Percentiles rank a stretch among this genome's conserved stretches.
Conservation (phyloP, 23 tunicate species). For the Botrylloides violaceus region DNA sequence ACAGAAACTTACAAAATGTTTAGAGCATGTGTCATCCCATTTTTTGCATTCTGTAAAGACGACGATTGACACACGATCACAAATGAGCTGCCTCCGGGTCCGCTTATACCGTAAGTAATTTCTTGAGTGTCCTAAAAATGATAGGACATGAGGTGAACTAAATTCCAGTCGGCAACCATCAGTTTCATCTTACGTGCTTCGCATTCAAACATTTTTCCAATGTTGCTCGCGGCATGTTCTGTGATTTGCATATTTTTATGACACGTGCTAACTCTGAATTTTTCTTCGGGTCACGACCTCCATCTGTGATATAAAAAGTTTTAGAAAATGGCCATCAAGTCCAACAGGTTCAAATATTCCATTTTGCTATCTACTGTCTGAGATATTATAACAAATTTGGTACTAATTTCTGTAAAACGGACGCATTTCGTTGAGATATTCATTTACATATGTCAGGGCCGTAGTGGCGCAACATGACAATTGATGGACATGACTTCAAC, state of each 20-base stretch:
- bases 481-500: too few species aligned
- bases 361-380: too few species aligned
- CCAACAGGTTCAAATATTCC: too few species aligned
- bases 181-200: not conserved
- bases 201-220: constrained; percentile 1
- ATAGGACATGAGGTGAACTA: too few species aligned
- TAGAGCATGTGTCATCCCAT: not conserved
- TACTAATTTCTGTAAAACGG: too few species aligned
- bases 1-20: not conserved
- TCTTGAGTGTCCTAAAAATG: not conserved
- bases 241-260: not conserved
- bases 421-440: too few species aligned
- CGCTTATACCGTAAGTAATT: not conserved
- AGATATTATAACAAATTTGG: too few species aligned
- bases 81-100: not conserved
- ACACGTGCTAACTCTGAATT: constrained; percentile 5
- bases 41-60: not conserved
- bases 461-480: too few species aligned
- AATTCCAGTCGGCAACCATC: too few species aligned
- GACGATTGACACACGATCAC: constrained; percentile 1
- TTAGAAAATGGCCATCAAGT: too few species aligned
- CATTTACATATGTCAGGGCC: too few species aligned
- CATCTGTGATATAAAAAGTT: too few species aligned
- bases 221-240: constrained; percentile 9
- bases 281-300: constrained; percentile 9